Percentiles rank a stretch among this genome's conserved stretches.
phyloP scores from a whole-genome alignment of 1,140 invertebrate genomes.

The Papilio glaucus region DNA sequence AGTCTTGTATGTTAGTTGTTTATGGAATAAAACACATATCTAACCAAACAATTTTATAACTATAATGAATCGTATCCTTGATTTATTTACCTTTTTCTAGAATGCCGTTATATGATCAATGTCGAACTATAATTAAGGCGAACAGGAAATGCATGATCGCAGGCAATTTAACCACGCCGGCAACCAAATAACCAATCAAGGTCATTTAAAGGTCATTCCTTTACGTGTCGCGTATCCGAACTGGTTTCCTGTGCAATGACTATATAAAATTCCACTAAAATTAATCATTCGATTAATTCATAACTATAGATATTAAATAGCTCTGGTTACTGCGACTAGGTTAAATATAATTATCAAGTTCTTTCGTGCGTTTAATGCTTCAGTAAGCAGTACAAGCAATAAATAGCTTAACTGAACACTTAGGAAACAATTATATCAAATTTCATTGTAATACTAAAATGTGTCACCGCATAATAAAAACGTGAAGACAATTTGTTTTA shows the following conservation, averaged over 20 bases:
- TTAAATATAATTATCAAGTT: neutral
- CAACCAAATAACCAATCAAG: conserved; percentile 43
- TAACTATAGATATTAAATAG: neutral
- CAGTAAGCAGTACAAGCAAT: neutral
- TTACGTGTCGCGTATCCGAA: conserved; percentile 23
- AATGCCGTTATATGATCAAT: conserved; percentile 35
- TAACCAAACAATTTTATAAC: too few relatives aligned
- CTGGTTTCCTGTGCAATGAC: conserved; percentile 26
- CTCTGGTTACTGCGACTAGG: too few relatives aligned
- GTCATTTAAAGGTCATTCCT: conserved; percentile 41
- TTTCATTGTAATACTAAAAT: neutral
- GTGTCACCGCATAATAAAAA: neutral
- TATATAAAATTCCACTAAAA: conserved; percentile 13
- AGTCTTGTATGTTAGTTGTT: too few relatives aligned
- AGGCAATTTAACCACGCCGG: conserved; percentile 20
- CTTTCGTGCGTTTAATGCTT: neutral
- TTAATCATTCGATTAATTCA: neutral
- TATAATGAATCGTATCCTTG: conserved; percentile 27
- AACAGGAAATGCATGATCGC: conserved; percentile 43
- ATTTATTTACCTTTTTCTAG: conserved; percentile 30
- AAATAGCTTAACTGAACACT: neutral
- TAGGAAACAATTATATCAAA: too few relatives aligned
- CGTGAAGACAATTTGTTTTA: neutral
- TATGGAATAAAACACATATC: too few relatives aligned
- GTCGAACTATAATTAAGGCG: conserved; percentile 38